Percentiles rank a stretch among this genome's conserved stretches.
These are phyloP conservation scores for Eriocheir sinensis DNA, from an alignment of 1,140 invertebrate species.

Conservation along the genomic window DNA sequence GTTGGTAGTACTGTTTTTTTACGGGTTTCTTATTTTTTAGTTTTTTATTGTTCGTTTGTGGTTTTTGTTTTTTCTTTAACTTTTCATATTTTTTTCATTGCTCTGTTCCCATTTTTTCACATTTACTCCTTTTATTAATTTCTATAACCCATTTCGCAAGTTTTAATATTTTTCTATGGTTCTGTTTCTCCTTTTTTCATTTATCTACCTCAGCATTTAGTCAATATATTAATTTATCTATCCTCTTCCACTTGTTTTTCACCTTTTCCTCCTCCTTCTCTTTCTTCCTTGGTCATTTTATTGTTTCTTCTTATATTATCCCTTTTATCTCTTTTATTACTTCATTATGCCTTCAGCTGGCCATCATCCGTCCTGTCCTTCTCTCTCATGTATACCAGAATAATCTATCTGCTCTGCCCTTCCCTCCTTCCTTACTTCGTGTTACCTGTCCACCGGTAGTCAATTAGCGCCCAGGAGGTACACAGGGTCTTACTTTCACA, in stretches of 20 bases:
- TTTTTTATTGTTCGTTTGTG: not conserved
- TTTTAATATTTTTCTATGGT: not conserved
- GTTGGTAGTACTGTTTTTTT: not conserved
- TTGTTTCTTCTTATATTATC: not conserved
- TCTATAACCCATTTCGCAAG: not conserved
- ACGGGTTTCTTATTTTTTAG: not conserved
- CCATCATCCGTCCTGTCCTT: not conserved
- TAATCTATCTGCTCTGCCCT: too few relatives aligned
- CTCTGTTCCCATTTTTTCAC: not conserved
- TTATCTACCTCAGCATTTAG: too few relatives aligned
- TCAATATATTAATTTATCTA: too few relatives aligned
- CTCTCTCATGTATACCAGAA: too few relatives aligned
- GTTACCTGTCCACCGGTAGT: too few relatives aligned
- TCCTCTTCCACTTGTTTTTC: not conserved
- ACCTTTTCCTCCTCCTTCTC: not conserved
- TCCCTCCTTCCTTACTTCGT: too few relatives aligned
- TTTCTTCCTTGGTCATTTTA: not conserved
- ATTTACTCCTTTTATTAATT: conserved; percentile 13
- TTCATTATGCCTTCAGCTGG: not conserved
- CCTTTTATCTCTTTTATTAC: not conserved
- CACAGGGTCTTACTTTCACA: too few relatives aligned
- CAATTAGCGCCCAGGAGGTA: not conserved
- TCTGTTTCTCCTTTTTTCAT: too few relatives aligned
- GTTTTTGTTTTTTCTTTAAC: not conserved
- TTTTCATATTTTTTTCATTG: not conserved